Evolutionary conservation across 2,113 vertebrate species (phyloP), one percentile per base, ranked within the genome.

Genomic region (Boulengeromyrus knoepffleri): DNA sequence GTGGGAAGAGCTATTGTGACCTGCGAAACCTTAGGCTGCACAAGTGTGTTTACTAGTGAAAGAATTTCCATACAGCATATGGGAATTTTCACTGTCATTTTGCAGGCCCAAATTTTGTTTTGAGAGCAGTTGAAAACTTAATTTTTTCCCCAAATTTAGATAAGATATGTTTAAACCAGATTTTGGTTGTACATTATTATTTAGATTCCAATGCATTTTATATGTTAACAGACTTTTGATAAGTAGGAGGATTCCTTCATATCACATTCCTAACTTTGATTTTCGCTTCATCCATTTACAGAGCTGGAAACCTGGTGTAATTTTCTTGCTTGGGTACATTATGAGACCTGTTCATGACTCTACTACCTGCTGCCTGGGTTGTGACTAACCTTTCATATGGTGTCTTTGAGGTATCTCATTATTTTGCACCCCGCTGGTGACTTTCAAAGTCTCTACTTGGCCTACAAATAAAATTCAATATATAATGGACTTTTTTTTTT

Each of bases 41-140:
- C 49, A 89, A 83, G 74, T 89, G 88, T 58, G 74, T 89, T 83
- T 89, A 84, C n/a, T 49, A 77, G 50, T 89, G 88, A 89, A 84
- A 56, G 17, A 39, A 53, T 53, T 53, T 52, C 24, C 66, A 13
- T 77, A 17, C 36, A 17, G 12, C 70, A 77, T 39, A 77, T 17
- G 31, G 13, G 13, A 77, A 36, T 77, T 36, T 36, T 74, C 66
- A 36, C 66, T 74, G 4, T 1, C 31, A 36, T 36, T 13, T 49
- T 49, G 24, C 17, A 50, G 24, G 83, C 21, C 47, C 45, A 49
- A 45, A 50, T 85, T 85, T 10, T 49, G 2, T 85, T 85, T 49
- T 45, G 24, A 85, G 83, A 27, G 83, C 83, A 21, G 45, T 85
- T 47, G 17, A 24, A n/a, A 24, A 9, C 19, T 13, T 2, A 1